A percentile compares a stretch with the other conserved stretches of the same genome.
Evolutionary conservation across 2,797 vertebrate species (phyloP).

Genomic region (Leptoclinus maculatus): DNA sequence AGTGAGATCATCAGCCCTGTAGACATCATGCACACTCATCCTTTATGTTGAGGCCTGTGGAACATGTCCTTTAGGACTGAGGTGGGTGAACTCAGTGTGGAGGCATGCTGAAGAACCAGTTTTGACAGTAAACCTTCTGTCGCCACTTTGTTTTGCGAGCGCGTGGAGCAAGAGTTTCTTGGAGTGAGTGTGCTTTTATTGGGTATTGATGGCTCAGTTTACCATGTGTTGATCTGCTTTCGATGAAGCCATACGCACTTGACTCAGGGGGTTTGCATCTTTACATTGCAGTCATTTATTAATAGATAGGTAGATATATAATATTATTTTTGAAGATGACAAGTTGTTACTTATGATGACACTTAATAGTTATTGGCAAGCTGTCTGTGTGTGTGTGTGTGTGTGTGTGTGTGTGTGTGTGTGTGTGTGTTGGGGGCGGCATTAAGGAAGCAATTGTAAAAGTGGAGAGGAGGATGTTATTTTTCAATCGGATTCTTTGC

Average conservation of each 20-base stretch:
- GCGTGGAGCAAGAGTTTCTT: conserved; percentile 10
- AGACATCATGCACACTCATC: conserved; percentile 38
- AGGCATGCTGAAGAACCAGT: conserved; percentile 75
- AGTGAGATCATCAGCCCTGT: conserved; percentile 43
- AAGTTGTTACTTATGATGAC: background rate
- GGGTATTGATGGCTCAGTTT: background rate
- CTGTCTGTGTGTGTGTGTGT: background rate
- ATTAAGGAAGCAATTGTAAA: conserved; percentile 68
- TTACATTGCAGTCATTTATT: conserved; percentile 4
- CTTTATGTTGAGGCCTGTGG: conserved; percentile 28
- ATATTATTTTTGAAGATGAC: background rate
- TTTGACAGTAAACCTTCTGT: conserved; percentile 24
- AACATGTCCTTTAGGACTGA: conserved; percentile 25
- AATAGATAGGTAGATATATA: background rate
- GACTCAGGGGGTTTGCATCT: background rate
- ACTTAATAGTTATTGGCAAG: conserved; percentile 58
- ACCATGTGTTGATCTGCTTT: background rate
- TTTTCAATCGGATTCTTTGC: conserved; percentile 61
- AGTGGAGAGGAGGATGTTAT: conserved; percentile 67
- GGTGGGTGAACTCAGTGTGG: conserved; percentile 27
- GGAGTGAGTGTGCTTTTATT: background rate
- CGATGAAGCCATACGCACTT: background rate
- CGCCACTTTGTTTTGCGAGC: conserved; percentile 29
- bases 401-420: background rate
- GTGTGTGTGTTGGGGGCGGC: background rate